Base-by-base conservation (phyloP, 2,888 invertebrate species). In the Tenthredo mesomela region DNA sequence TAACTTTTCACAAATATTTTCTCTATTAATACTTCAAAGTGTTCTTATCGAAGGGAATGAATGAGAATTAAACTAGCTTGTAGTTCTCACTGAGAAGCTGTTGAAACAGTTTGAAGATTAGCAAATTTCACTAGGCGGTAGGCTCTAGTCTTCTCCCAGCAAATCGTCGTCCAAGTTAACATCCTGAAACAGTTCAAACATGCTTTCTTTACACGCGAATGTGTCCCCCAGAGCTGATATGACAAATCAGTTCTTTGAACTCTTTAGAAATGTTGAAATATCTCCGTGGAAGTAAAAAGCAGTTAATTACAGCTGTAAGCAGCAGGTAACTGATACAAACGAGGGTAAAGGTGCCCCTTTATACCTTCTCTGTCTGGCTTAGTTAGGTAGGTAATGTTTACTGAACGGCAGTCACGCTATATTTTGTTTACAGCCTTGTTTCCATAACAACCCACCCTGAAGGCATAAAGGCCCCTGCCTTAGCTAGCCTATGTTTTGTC, bases 91-190 rank as follows among this genome's bases (percentile, higher is more conserved):
- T 67, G 67, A 43, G 58, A 50, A 61, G 80, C n/a, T 80, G 37
- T 61, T 54, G 40, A 80, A 61, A 80, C 80, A 61, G 61, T 61
- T 80, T 37, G 58, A 80, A 80, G 80, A 82, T 50, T 50, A 50
- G 67, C 43, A 10, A 18, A 25, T 54, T 82, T 10, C 50, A 43
- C 40, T 70, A 47, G 29, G 7, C 37, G 50, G n/a, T 21, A 37
- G 5, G 0, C 47, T 33, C 86, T 91, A 93, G 87, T 93, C 93
- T 88, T 96, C 96, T 89, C 95, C 96, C 87, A 96, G 93, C 88
- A 96, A 94, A 90, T 96, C 96, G 90, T 97, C 96, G 91, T 96
- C 97, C 89, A 96, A 93, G 93, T 96, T 96, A 86, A 96, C 95
- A 92, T 96, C 96, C 96, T 96, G 94, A 82, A 94, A 95, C 88